Evolutionary conservation across 2,113 vertebrate species (phyloP), one percentile per base, ranked within the genome.

Genomic region (Maccullochella peelii): DNA sequence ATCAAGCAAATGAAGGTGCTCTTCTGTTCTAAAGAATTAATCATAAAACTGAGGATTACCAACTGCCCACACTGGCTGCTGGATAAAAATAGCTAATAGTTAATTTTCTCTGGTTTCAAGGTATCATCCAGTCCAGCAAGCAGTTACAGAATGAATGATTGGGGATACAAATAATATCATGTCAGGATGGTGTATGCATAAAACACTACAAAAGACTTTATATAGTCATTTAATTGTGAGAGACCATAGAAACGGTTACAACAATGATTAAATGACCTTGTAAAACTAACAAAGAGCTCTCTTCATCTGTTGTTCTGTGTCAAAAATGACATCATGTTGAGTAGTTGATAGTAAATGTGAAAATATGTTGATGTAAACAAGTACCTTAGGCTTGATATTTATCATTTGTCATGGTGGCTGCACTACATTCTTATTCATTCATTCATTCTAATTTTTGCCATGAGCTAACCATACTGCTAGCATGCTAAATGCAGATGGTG

Each of bases 401-500:
- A 79, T 70, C 55, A 50, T 68, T 44, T 72, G n/a, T 25, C 40
- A 25, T 16, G 61, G 55, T 27, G 23, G n/a, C 47, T 63, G 74
- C 6, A 21, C 57, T 65, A 36, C 71, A 44, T 77, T 70, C 55
- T 20, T 6, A 40, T 73, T 77, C 33, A 80, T 67, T 68, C 5
- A 40, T 73, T 77, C 33, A 80, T 67, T 68, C 5, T 5, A 20
- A 63, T 76, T 62, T 78, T 80, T 62, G 72, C 62, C 77, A 54
- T 25, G 3, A 82, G 78, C 63, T 47, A 80, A 80, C 20, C 68
- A 42, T 16, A 36, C 33, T 57, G 57, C 47, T 42, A 55, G n/a
- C 62, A 82, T 54, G 61, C 71, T 54, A 20, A 62, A 78, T 77
- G 55, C 42, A 87, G 77, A 73, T n/a, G 16, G 11, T 20, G 67